Percentiles rank a stretch among this genome's conserved stretches.
Evolutionary conservation across 1,140 invertebrate species (phyloP).

Genomic region (Listronotus bonariensis): DNA sequence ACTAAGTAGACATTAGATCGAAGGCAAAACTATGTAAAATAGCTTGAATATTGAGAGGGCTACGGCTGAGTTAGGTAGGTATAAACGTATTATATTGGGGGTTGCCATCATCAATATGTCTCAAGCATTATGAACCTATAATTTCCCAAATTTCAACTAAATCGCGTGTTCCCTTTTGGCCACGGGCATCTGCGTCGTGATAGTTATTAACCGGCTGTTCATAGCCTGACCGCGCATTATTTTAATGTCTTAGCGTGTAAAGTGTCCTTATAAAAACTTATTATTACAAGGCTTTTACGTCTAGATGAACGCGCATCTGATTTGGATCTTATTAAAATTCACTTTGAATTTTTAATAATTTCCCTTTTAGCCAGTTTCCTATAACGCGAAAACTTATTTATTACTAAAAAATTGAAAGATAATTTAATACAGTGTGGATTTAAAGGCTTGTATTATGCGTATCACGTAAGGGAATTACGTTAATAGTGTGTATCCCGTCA

Average conservation of each 20-base stretch:
- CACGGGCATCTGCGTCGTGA: slow-evolving; percentile 32
- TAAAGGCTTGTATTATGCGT: background rate
- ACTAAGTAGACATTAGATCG: slow-evolving; percentile 7
- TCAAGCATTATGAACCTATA: slow-evolving; percentile 37
- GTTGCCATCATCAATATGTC: slow-evolving; percentile 38
- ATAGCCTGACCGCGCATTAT: slow-evolving; percentile 35
- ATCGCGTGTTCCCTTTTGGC: slow-evolving; percentile 37
- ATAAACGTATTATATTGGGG: slow-evolving; percentile 33
- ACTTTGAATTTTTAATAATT: slow-evolving; percentile 11
- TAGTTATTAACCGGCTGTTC: slow-evolving; percentile 36
- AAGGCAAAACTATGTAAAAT: slow-evolving; percentile 22
- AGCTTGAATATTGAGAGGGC: slow-evolving; percentile 30
- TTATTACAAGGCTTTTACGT: slow-evolving; percentile 25
- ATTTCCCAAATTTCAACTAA: slow-evolving; percentile 40
- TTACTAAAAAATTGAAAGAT: slow-evolving; percentile 7
- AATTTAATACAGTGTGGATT: background rate
- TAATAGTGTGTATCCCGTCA: slow-evolving; percentile 4
- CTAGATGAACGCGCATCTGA: slow-evolving; percentile 13
- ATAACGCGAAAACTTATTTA: slow-evolving; percentile 2
- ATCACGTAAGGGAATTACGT: slow-evolving; percentile 6
- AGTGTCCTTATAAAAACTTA: slow-evolving; percentile 33
- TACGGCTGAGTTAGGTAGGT: slow-evolving; percentile 24
- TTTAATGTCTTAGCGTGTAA: slow-evolving; percentile 37
- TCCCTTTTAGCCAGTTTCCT: background rate
- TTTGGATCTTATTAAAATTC: slow-evolving; percentile 9